Evolutionary conservation across 2,797 vertebrate genomes (phyloP).

Genomic region (Eulemur mongoz): DNA sequence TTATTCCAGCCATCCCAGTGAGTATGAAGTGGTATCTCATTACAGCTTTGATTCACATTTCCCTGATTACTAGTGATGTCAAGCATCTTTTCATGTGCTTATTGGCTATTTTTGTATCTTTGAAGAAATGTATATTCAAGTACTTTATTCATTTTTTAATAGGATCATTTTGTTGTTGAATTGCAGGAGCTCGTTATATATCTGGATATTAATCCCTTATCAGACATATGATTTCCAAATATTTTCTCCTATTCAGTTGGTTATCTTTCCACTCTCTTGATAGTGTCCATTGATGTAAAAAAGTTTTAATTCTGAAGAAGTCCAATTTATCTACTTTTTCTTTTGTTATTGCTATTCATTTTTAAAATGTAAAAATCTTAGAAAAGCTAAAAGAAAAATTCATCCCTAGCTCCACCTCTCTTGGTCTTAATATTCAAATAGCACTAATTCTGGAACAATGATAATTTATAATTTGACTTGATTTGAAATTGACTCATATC

Average conservation of each 20-base stretch:
- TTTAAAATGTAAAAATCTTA: constrained; percentile 4
- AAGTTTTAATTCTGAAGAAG: not conserved
- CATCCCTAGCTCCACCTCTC: not conserved
- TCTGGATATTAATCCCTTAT: not conserved
- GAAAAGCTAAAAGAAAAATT: not conserved
- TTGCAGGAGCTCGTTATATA: not conserved
- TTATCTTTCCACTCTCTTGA: not conserved
- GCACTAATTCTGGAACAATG: not conserved
- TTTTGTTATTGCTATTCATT: not conserved
- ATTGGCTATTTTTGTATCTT: not conserved
- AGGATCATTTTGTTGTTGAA: not conserved
- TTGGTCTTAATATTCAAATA: constrained; percentile 11
- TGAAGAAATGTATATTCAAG: not conserved
- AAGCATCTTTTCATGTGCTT: not conserved
- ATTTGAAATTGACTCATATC: constrained; percentile 24
- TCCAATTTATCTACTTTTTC: not conserved
- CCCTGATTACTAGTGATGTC: not conserved
- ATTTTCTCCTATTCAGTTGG: not conserved
- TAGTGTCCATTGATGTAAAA: not conserved
- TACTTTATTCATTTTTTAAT: not conserved
- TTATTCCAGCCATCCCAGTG: not conserved
- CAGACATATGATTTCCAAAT: not conserved
- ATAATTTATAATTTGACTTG: not conserved
- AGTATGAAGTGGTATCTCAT: not conserved
- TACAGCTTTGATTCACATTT: not conserved